Evolutionary conservation across 2,888 invertebrate species (phyloP).

Genomic region (Heliconius charithonia): DNA sequence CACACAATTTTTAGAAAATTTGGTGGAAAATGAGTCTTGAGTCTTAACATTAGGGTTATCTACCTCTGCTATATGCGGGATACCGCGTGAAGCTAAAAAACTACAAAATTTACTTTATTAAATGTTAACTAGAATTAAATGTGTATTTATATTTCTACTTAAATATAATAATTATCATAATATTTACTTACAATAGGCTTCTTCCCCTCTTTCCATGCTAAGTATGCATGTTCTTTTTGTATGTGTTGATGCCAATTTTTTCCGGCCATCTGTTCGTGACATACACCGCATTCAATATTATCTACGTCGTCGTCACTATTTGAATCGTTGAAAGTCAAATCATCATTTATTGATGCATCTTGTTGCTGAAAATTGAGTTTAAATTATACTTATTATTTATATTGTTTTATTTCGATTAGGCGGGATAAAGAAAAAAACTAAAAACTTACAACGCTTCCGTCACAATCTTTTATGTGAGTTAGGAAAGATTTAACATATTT

Average conservation of each 20-base stretch:
- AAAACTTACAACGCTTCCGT: slow-evolving; percentile 40
- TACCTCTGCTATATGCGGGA: too few species aligned
- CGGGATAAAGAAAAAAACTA: neutral
- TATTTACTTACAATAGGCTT: slow-evolving; percentile 75
- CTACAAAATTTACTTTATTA: too few species aligned
- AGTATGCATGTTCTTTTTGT: slow-evolving; percentile 78
- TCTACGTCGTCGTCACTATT: neutral
- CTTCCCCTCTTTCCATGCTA: slow-evolving; percentile 82
- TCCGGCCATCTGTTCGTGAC: slow-evolving; percentile 17
- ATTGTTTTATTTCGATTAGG: neutral
- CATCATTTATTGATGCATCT: neutral
- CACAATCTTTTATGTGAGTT: slow-evolving; percentile 46
- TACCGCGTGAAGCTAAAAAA: too few species aligned
- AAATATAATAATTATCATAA: neutral
- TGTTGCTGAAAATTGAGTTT: slow-evolving; percentile 1
- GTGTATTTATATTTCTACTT: neutral
- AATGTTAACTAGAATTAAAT: too few species aligned
- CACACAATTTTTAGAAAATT: neutral
- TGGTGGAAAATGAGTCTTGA: neutral
- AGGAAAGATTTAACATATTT: slow-evolving; percentile 52
- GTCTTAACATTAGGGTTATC: neutral
- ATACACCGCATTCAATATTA: slow-evolving; percentile 18
- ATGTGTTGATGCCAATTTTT: slow-evolving; percentile 69
- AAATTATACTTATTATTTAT: neutral
- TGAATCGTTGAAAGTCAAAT: neutral